A percentile compares a stretch with the other conserved stretches of the same genome.
Conservation (phyloP, 2,113 vertebrate species). For the Podocnemis expansa region DNA sequence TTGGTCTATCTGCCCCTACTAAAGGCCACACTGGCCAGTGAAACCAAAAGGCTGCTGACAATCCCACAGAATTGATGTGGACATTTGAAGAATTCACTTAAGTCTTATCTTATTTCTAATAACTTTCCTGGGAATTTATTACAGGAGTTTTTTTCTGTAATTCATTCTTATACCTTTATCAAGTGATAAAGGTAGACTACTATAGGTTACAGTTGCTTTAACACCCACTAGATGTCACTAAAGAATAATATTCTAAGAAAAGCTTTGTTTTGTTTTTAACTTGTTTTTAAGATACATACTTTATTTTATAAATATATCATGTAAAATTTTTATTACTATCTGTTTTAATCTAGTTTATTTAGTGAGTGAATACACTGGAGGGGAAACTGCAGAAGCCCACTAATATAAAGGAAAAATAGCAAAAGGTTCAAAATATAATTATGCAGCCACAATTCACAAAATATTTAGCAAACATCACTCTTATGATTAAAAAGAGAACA, state of each 20-base stretch:
- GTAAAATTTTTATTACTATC: neutral
- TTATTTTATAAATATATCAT: neutral
- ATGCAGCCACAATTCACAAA: neutral
- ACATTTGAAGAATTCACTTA: neutral
- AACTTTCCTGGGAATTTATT: no score
- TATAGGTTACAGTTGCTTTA: neutral
- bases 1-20: neutral
- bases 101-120: no score
- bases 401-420: neutral
- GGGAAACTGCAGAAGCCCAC: neutral
- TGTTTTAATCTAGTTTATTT: neutral
- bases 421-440: neutral
- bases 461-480: neutral
- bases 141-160: no score
- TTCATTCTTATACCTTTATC: neutral
- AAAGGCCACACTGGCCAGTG: neutral
- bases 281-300: neutral
- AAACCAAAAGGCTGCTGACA: neutral
- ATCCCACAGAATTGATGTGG: neutral
- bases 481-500: neutral
- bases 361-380: neutral
- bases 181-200: neutral
- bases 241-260: neutral
- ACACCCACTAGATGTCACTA: slow-evolving; percentile 59
- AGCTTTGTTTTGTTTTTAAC: neutral